Base-by-base conservation (phyloP, 2,797 vertebrate genomes). In the Caiman crocodilus region DNA sequence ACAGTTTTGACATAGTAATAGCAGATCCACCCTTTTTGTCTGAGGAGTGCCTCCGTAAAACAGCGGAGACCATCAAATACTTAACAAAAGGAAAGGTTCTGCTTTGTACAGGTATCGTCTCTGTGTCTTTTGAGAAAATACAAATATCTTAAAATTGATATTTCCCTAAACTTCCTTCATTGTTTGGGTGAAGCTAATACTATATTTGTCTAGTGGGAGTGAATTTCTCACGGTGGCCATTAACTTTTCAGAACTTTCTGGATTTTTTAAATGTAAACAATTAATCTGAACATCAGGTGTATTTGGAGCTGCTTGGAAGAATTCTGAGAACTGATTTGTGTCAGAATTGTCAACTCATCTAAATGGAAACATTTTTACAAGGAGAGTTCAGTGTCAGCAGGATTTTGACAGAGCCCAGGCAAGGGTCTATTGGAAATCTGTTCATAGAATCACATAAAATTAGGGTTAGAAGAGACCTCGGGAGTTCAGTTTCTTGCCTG, bases 21-120 rank as follows among this genome's bases (percentile, higher is more conserved):
- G 99, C 98, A 2, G 99, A 99, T 93, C 99, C 99, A 13, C 99
- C 99, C 0, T 99, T 99, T 91, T 98, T 99, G 74, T 99, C 99
- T 0, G 98, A 99, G 84, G 99, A 99, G 32, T 99, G 99, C 96
- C 98, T 99, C 92, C 95, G 97, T 77, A 99, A 99, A 97, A 99
- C 98, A 58, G 96, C 98, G 2, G 73, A 98, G 94, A 99, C 99
- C 3, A 85, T 99, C 92, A 98, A 97, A 90, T 98, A 98, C 96
- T 98, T 99, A 93, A 98, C 98, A 75, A 99, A 97, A 97, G 98
- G 97, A 88, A 99, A 99, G 97, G 98, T 99, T 95, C 97, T 99
- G 94, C 98, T 99, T 77, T 99, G 99, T 88, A 99, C 99, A 98
- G 99, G 99, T 99, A 96, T 95, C 50, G 25, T 10, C 63, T 32